Evolutionary conservation across 2,888 invertebrate genomes (phyloP), one percentile per base, ranked within the genome.

Genomic region (Nomada hirtipes): DNA sequence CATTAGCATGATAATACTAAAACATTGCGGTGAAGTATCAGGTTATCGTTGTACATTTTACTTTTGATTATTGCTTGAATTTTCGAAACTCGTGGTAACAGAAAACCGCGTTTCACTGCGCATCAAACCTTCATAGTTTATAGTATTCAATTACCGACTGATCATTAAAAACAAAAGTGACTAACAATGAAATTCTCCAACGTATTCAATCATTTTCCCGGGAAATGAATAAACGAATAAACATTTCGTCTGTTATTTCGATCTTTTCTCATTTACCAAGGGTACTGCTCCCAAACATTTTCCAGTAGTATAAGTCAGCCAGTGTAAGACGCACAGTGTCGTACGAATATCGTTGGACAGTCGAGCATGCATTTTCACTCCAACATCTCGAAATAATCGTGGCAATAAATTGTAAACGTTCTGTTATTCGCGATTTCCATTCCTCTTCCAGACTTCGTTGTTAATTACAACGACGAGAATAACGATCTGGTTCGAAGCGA

Each of bases 341-440:
- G 55, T 50, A 50, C 15, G 23, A 79, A 70, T 44, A 55, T 55
- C 59, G 50, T 9, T 13, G 59, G 47, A 53, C 70, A 74, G 70
- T 74, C 69, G 67, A 73, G 73, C 59, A 47, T 47, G 47, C n/a
- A 59, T 61, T 73, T 47, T 3, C 64, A 44, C 18, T 13, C 29
- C 29, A 4, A 20, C 10, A 50, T 23, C 47, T 55, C 70, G 53
- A 65, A 81, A 79, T 81, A 81, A 81, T 79, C 73, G 73, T 20
- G 13, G 52, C 53, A 53, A 79, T 73, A 73, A 79, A 79, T 81
- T 65, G 47, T 36, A 65, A 52, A 71, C 65, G 26, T 55, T 57
- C 26, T 55, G 29, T n/a, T 29, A 29, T 50, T 59, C 63, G n/a
- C 53, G 64, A 68, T 20, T 36, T 52, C 7, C 3, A 47, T 47